A percentile compares a stretch with the other conserved stretches of the same genome.
Evolutionary conservation across 2,888 invertebrate species (phyloP).

Genomic region (Drosophila subsilvestris): DNA sequence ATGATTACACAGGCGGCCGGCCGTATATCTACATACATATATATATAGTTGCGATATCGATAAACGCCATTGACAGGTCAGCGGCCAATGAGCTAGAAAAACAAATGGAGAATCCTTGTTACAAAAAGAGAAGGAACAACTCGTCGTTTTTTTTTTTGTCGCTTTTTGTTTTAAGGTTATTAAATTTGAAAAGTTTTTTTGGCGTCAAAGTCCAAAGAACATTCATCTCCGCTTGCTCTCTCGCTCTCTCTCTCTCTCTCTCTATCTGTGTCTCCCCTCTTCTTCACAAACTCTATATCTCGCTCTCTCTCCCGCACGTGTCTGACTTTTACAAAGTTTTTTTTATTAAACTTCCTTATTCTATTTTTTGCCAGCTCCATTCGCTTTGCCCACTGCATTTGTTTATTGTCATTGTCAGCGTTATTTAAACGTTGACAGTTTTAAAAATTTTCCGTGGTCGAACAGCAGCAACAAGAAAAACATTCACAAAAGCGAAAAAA

Average conservation of each 20-base stretch:
- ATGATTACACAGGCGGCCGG: conserved; percentile 41
- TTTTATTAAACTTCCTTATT: conserved; percentile 36
- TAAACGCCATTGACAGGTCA: conserved; percentile 60
- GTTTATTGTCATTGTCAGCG: conserved; percentile 77
- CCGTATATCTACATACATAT: conserved; percentile 31
- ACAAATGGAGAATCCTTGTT: conserved; percentile 35
- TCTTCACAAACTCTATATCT: neutral
- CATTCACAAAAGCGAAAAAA: conserved; percentile 14
- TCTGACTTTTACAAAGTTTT: conserved; percentile 59
- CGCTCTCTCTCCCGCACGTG: conserved; percentile 33
- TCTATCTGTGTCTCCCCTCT: neutral
- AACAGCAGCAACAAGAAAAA: conserved; percentile 17
- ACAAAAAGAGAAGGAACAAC: conserved; percentile 13
- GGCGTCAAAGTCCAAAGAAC: conserved; percentile 60
- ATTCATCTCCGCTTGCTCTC: conserved; percentile 11
- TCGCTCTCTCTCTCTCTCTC: neutral
- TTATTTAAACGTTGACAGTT: conserved; percentile 78
- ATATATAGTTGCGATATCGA: conserved; percentile 53
- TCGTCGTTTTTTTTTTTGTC: conserved; percentile 7
- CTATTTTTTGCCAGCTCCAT: conserved; percentile 32
- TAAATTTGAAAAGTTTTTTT: conserved; percentile 78
- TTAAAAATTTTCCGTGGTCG: conserved; percentile 37
- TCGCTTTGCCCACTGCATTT: conserved; percentile 59
- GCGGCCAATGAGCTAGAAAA: conserved; percentile 55
- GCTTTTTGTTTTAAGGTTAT: conserved; percentile 69